Evolutionary conservation across 2,797 vertebrate species (phyloP), one percentile per base, ranked within the genome.

Genomic region (Danionella dracula): DNA sequence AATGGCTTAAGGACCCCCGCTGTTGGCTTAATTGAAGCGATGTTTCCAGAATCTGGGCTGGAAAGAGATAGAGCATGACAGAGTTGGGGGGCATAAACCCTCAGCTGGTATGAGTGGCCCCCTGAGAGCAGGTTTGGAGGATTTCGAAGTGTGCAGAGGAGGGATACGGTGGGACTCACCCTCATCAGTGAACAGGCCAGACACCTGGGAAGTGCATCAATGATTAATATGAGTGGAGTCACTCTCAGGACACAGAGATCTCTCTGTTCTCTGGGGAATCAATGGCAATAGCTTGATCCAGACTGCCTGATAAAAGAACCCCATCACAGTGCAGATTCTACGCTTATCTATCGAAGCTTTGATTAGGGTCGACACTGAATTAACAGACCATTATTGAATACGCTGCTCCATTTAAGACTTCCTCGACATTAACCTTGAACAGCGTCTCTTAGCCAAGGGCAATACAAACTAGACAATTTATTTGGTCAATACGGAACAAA

Each of bases 181-280:
- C 70, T 55, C 63, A 57, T 40, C 71, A 62, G 62, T 56, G 37
- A 74, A 74, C 68, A 61, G 75, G 46, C 53, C 67, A 59, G 82
- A 83, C 87, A 89, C 88, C 87, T 89, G 88, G 84, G 84, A 60
- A 76, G 74, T 83, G 81, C 84, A 88, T 89, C 77, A 86, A 89
- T 89, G 84, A 89, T 89, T 87, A 80, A 90, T 86, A 75, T 66
- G 73, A 75, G 73, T 7, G 17, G 73, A 71, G 69, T 75, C 73
- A 57, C 65, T 68, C 55, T 51, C 73, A 56, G 68, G 69, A 48
- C 68, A 75, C 54, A 72, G 61, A 69, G 69, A 66, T 58, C 7
- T 27, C 50, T 65, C 65, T 72, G 65, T 71, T 70, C 55, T 38
- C 54, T 31, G 29, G 12, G 11, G 65, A 54, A 56, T 63, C 65